Evolutionary conservation across 2,888 invertebrate genomes (phyloP).

Genomic region (Acleris holmiana): DNA sequence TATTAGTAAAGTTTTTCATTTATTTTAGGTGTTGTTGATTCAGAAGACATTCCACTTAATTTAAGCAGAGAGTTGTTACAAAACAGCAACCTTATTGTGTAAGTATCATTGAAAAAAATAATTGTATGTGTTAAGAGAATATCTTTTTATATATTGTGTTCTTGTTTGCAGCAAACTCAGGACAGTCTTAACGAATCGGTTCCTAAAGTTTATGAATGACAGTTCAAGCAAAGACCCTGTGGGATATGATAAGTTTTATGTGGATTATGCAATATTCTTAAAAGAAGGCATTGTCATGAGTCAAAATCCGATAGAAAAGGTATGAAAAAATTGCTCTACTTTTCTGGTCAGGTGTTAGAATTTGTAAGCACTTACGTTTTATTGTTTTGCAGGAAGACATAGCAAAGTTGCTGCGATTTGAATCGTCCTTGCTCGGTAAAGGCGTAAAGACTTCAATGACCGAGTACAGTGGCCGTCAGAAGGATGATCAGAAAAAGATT

Average conservation of each 20-base stretch:
- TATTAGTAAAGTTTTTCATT: background rate
- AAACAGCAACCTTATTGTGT: slow-evolving; percentile 95
- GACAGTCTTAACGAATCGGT: slow-evolving; percentile 91
- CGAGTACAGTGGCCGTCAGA: slow-evolving; percentile 91
- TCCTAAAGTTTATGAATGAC: slow-evolving; percentile 93
- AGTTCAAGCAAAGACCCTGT: slow-evolving; percentile 92
- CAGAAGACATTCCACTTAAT: slow-evolving; percentile 99
- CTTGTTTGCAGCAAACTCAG: slow-evolving; percentile 87
- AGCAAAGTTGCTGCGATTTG: slow-evolving; percentile 94
- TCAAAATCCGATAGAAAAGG: slow-evolving; percentile 91
- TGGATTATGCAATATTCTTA: slow-evolving; percentile 95
- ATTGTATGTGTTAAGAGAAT: background rate
- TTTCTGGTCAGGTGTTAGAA: background rate
- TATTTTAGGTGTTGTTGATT: slow-evolving; percentile 94
- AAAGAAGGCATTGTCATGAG: slow-evolving; percentile 97
- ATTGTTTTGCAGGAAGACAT: slow-evolving; percentile 90
- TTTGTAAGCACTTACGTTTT: background rate
- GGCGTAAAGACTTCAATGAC: slow-evolving; percentile 90
- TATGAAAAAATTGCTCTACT: slow-evolving; percentile 56
- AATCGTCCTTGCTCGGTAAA: slow-evolving; percentile 91
- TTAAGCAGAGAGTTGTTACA: slow-evolving; percentile 97
- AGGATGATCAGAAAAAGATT: slow-evolving; percentile 92
- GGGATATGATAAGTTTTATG: slow-evolving; percentile 93
- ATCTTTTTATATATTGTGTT: slow-evolving; percentile 4
- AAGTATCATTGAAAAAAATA: slow-evolving; percentile 56